Percentiles rank a stretch among this genome's conserved stretches.
These are phyloP conservation scores for Cairina moschata DNA, from an alignment of 2,113 vertebrate genomes.

Conservation along the genomic window DNA sequence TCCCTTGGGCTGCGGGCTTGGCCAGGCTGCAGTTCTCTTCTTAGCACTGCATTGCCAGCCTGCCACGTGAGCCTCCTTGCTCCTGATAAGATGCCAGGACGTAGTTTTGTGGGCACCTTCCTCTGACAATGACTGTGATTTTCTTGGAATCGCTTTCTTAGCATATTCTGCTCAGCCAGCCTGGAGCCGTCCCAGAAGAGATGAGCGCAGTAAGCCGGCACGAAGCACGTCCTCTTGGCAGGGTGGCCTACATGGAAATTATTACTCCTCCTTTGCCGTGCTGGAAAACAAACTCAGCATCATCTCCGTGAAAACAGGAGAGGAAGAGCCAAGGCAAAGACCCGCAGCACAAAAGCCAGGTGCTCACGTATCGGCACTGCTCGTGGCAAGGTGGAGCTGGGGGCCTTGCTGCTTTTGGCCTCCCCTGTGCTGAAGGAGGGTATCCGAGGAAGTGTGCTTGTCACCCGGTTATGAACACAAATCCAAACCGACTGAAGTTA, in stretches of 20 bases:
- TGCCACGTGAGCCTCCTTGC: background rate
- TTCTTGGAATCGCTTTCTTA: constrained; percentile 20
- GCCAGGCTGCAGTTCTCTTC: background rate
- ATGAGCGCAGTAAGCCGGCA: background rate
- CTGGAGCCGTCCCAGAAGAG: background rate
- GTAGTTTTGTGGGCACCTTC: background rate
- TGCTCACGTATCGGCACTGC: background rate
- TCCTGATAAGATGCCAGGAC: background rate
- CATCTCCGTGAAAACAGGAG: background rate
- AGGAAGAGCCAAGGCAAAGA: background rate
- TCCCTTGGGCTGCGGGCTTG: background rate
- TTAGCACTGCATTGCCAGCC: background rate
- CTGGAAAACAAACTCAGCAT: constrained; percentile 7
- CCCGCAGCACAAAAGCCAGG: background rate
- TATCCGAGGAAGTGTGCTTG: background rate
- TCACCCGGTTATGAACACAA: background rate
- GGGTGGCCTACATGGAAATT: background rate
- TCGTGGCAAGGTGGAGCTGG: background rate
- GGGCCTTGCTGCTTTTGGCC: background rate
- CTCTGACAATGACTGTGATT: background rate
- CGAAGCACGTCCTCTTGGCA: background rate
- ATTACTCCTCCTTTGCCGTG: background rate
- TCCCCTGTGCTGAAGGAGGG: background rate
- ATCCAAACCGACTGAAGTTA: background rate
- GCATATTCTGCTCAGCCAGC: background rate